Evolutionary conservation across 2,797 vertebrate genomes (phyloP).

Genomic region (Lepus townsendii): DNA sequence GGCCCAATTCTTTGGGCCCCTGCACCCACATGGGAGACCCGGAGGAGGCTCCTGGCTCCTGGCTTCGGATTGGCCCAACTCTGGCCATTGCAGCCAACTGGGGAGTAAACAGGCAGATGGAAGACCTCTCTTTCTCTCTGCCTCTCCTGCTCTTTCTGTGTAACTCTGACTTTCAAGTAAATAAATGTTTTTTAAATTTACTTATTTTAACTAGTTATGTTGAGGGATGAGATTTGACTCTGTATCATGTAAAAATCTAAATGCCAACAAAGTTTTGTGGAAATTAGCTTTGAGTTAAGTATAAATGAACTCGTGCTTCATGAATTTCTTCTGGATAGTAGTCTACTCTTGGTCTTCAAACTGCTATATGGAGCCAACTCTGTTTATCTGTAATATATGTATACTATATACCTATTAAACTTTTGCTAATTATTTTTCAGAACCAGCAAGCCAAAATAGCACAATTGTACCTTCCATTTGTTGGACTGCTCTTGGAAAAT

Average conservation of each 20-base stretch:
- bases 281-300: conserved; percentile 46
- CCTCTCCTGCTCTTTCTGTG: too few species aligned
- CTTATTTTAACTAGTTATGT: background rate
- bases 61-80: too few species aligned
- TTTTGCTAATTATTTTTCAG: conserved; percentile 87
- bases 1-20: too few species aligned
- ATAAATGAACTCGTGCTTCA: conserved; percentile 5
- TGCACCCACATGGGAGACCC: too few species aligned
- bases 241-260: conserved; percentile 1
- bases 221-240: conserved; percentile 39
- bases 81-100: too few species aligned
- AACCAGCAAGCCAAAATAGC: conserved; percentile 97
- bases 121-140: too few species aligned
- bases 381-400: background rate
- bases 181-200: too few species aligned
- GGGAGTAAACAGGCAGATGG: too few species aligned
- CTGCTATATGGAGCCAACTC: background rate
- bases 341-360: conserved; percentile 44
- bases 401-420: background rate
- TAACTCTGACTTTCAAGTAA: too few species aligned
- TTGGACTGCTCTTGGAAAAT: conserved; percentile 96
- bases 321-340: background rate
- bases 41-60: too few species aligned
- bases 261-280: conserved; percentile 2
- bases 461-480: conserved; percentile 95